phyloP scores from a whole-genome alignment of 2,888 invertebrate species.

The Erebia palarica region DNA sequence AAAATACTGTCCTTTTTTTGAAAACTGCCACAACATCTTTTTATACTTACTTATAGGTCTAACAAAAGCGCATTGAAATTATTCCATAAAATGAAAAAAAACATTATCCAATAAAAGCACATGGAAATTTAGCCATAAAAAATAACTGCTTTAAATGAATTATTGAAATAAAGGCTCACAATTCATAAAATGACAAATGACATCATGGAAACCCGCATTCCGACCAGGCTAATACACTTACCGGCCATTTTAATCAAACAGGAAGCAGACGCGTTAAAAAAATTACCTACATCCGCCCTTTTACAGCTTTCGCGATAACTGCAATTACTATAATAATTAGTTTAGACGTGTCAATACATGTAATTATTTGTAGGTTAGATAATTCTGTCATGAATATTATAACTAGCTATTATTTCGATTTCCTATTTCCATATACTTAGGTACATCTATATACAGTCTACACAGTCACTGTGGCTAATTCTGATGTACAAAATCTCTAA shows the following conservation, averaged over 20 bases:
- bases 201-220: slow-evolving; percentile 40
- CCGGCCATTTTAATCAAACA: slow-evolving; percentile 55
- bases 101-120: too few species aligned
- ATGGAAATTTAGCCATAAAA: too few species aligned
- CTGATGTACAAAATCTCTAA: neutral
- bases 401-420: neutral
- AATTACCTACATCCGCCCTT: slow-evolving; percentile 74
- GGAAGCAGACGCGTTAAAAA: slow-evolving; percentile 77
- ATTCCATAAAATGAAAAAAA: too few species aligned
- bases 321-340: slow-evolving; percentile 56
- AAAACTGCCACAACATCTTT: too few species aligned
- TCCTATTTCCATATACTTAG: neutral
- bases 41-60: too few species aligned
- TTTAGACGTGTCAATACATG: slow-evolving; percentile 46
- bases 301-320: slow-evolving; percentile 67
- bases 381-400: slow-evolving; percentile 6
- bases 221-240: slow-evolving; percentile 39
- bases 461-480: neutral
- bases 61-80: too few species aligned
- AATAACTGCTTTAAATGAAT: too few species aligned
- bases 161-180: neutral
- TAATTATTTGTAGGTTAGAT: slow-evolving; percentile 15
- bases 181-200: slow-evolving; percentile 9
- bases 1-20: too few species aligned
- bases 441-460: neutral